These are phyloP conservation scores for Numenius arquata DNA, from an alignment of 2,113 vertebrate species.

Conservation along the genomic window DNA sequence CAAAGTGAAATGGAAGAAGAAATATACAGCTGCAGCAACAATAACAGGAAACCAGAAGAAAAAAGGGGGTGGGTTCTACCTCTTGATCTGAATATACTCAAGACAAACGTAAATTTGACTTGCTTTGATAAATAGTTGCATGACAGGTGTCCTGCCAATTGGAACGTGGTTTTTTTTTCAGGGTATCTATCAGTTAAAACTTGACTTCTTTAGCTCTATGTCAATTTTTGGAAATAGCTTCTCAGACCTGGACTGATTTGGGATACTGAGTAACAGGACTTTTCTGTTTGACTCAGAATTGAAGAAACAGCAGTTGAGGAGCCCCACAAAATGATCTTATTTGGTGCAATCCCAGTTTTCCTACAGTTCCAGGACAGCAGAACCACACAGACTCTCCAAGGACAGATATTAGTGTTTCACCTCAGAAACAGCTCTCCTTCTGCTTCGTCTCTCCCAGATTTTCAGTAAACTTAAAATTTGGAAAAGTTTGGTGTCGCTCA, in stretches of 20 bases:
- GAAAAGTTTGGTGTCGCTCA: background rate
- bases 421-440: background rate
- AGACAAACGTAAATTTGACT: background rate
- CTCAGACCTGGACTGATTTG: background rate
- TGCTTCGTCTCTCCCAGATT: background rate
- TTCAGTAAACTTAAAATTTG: background rate
- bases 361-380: background rate
- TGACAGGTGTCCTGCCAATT: background rate
- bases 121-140: background rate
- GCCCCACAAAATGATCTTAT: background rate
- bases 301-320: background rate
- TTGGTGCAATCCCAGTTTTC: background rate
- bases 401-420: background rate
- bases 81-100: constrained; percentile 1
- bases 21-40: constrained; percentile 46
- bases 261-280: background rate
- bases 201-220: background rate
- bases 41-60: constrained; percentile 56
- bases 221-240: background rate
- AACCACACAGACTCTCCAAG: background rate
- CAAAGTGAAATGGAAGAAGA: constrained; percentile 23
- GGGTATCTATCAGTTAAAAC: background rate
- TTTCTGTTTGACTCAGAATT: background rate
- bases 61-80: constrained; percentile 34
- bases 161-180: background rate